Base-by-base conservation (phyloP, 2,113 vertebrate species). In the Prionailurus bengalensis region DNA sequence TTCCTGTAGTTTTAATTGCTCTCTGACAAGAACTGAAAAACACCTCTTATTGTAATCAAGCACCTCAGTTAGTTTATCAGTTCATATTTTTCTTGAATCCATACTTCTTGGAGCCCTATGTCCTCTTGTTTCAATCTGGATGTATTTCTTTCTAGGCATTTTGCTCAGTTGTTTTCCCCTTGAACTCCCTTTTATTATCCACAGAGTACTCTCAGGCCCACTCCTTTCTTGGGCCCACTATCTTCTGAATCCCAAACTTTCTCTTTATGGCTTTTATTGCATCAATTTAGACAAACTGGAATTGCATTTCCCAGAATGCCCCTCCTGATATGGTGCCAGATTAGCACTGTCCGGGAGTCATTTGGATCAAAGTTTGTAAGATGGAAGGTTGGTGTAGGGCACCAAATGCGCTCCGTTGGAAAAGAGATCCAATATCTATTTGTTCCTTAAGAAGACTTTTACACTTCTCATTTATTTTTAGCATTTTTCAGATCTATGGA, bases 21-120 rank as follows among this genome's bases (percentile, higher is more conserved):
- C 25, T 92, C 15, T 25, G 65, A 51, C 4, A 89, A 95, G 39
- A 95, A 87, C 51, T 95, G n/a, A 90, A 97, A 91, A 91, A 68
- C 11, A 79, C 31, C 9, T 96, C n/a, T 81, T 89, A 89, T 91
- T 91, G 88, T 79, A 97, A 96, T 89, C 66, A 96, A 97, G 74
- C 17, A 83, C 7, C 27, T 71, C n/a, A 51, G 45, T 81, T 87
- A 76, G 53, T 71, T 15, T 76, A 65, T 68, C 63, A 85, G 36
- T 45, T 95, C 48, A 91, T 5, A 55, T 91, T 91, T 63, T 48
- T 73, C 71, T 66, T 80, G 29, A 89, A 80, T 61, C 36, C 25
- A 2, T 76, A 93, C 76, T 83, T 93, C 51, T 87, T 92, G 63
- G 53, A 86, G 16, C 21, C 12, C 25, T 90, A 39, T 89, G n/a